These are phyloP conservation scores for Acipenser ruthenus DNA, from an alignment of 2,797 vertebrate species.

Conservation along the genomic window DNA sequence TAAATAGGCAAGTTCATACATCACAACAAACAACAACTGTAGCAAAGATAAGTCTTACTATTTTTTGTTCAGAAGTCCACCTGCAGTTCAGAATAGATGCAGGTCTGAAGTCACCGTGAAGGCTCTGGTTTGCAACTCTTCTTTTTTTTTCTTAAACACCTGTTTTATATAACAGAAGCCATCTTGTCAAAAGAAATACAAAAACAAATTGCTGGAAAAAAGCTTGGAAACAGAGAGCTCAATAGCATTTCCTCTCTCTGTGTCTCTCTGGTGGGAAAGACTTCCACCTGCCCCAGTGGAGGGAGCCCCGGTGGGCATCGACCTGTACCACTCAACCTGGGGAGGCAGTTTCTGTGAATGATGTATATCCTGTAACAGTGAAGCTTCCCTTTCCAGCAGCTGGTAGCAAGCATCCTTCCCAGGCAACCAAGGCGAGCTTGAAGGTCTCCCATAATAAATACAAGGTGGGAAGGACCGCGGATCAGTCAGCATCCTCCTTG, in stretches of 20 bases:
- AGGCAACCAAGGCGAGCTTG: constrained; percentile 60
- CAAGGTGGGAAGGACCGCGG: constrained; percentile 20
- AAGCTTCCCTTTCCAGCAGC: constrained; percentile 48
- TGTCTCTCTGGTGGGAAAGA: constrained; percentile 3
- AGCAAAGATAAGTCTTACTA: no score
- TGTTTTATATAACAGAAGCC: neutral
- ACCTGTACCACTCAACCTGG: constrained; percentile 38
- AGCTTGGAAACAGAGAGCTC: no score
- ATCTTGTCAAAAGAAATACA: neutral
- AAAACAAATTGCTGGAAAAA: neutral
- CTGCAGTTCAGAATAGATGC: no score
- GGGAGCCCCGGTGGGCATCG: constrained; percentile 29
- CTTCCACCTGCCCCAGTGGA: neutral
- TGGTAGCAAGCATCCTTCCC: constrained; percentile 38
- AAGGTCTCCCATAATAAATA: constrained; percentile 50
- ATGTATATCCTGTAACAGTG: constrained; percentile 44
- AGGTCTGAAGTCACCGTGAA: no score
- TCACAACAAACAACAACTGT: no score
- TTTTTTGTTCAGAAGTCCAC: no score
- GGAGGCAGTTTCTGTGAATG: constrained; percentile 46
- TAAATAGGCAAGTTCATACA: no score
- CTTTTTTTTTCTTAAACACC: neutral
- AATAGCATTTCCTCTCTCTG: neutral
- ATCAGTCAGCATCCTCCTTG: constrained; percentile 6
- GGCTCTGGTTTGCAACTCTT: neutral